Evolutionary conservation across 2,113 vertebrate species (phyloP).

Genomic region (Phrynosoma blainvillii): DNA sequence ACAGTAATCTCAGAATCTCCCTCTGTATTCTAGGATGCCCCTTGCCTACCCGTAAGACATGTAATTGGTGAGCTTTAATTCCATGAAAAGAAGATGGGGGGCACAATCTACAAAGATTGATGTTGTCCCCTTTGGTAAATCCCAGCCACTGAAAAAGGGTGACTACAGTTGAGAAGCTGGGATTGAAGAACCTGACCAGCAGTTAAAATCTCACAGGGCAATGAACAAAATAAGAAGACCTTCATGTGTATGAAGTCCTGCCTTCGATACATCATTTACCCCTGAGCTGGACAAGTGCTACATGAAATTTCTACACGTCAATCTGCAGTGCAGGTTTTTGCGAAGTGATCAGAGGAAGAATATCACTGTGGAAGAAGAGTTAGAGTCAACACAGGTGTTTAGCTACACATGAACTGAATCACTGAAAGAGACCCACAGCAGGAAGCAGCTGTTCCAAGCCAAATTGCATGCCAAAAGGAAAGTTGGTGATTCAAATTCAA

Average conservation of each 20-base stretch:
- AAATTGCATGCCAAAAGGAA: conserved; percentile 5
- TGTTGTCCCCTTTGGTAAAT: background rate
- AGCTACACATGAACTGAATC: conserved; percentile 13
- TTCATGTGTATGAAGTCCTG: background rate
- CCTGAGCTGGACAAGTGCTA: background rate
- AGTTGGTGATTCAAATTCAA: conserved; percentile 1
- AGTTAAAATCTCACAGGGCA: background rate
- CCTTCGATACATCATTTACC: background rate
- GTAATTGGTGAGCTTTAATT: background rate
- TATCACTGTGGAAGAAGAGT: background rate
- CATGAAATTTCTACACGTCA: background rate
- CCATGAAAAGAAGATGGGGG: background rate
- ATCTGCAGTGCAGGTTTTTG: background rate
- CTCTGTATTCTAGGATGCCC: background rate
- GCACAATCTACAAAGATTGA: background rate
- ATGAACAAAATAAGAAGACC: background rate
- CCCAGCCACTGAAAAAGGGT: background rate
- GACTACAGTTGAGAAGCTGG: background rate
- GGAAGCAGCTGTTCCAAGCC: conserved; percentile 13
- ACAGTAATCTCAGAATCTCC: background rate
- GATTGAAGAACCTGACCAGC: background rate
- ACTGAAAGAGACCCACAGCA: background rate
- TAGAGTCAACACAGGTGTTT: background rate
- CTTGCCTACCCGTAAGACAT: background rate
- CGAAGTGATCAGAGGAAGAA: background rate